Base-by-base conservation (phyloP, 2,113 vertebrate species). In the Syrrhaptes paradoxus region DNA sequence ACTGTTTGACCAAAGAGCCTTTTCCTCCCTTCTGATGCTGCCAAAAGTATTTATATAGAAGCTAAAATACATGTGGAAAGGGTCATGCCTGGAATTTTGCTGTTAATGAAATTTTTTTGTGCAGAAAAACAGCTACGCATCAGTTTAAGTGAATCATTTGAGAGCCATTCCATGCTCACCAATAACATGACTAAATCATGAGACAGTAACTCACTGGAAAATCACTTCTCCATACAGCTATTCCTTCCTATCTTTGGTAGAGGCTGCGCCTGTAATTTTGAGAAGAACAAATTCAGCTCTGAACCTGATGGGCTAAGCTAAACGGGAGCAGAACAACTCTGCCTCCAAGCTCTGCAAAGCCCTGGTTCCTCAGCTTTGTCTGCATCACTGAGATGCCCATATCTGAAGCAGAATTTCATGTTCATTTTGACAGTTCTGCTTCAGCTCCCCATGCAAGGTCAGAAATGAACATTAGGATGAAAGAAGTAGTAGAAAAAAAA, bases 41-140 rank as follows among this genome's bases (percentile, higher is more conserved):
- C 92, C 96, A 93, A 81, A 83, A 90, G 80, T 58, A 93, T 93
- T 95, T 90, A 87, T 85, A 90, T 85, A 94, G 83, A 84, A 96
- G 62, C 62, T 82, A 78, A 93, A 96, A 72, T 93, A 80, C 80
- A 89, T 46, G 85, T 90, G 83, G 78, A 94, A 90, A 88, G 74
- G 81, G 85, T 92, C 82, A 81, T 79, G 85, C 72, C 92, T 93
- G 82, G 59, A 95, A 84, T 94, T 76, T 74, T 93, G 52, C 68
- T 93, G 54, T 78, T 84, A 87, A 67, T 86, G 58, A 83, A 61
- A 11, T 36, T 86, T 86, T 86, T 93, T 81, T 5, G 63, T 89
- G 76, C 59, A 92, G 88, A 89, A 86, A 91, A 93, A 15, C 75
- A 96, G 75, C 85, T 95, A 72, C 55, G 65, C 3, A 1, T 94